Conservation (phyloP, 2,888 invertebrate species). For the Drosophila paracracens region DNA sequence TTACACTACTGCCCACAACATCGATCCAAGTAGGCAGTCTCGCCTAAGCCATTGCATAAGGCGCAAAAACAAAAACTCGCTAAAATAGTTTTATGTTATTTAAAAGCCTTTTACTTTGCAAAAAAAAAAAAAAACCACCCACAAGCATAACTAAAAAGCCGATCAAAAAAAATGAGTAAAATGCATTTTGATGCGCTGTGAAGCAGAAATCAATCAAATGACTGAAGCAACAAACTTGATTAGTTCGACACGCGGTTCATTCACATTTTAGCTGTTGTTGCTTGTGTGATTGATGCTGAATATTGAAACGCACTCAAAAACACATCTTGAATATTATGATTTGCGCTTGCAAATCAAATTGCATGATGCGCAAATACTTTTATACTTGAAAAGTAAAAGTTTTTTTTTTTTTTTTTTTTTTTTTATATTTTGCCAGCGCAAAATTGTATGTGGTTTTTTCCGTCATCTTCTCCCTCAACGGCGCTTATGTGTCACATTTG, state of each 20-base stretch:
- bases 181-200: constrained; percentile 46
- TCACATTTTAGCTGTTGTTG: constrained; percentile 19
- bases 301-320: constrained; percentile 47
- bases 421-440: constrained; percentile 22
- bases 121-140: constrained; percentile 40
- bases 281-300: constrained; percentile 22
- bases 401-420: constrained; percentile 37
- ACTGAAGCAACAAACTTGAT: constrained; percentile 71
- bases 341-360: constrained; percentile 68
- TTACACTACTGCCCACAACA: constrained; percentile 14
- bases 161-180: constrained; percentile 25
- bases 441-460: constrained; percentile 39
- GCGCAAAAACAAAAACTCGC: constrained; percentile 23
- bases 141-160: background rate
- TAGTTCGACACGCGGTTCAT: constrained; percentile 52
- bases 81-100: constrained; percentile 56
- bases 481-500: constrained; percentile 58
- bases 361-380: constrained; percentile 75
- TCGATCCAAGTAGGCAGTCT: constrained; percentile 33
- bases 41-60: constrained; percentile 61
- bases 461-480: constrained; percentile 14
- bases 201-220: constrained; percentile 48
- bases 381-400: constrained; percentile 71
- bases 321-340: constrained; percentile 38
- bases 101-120: constrained; percentile 70